Evolutionary conservation across 2,797 vertebrate species (phyloP).

Genomic region (Sebastes ruberrimus): DNA sequence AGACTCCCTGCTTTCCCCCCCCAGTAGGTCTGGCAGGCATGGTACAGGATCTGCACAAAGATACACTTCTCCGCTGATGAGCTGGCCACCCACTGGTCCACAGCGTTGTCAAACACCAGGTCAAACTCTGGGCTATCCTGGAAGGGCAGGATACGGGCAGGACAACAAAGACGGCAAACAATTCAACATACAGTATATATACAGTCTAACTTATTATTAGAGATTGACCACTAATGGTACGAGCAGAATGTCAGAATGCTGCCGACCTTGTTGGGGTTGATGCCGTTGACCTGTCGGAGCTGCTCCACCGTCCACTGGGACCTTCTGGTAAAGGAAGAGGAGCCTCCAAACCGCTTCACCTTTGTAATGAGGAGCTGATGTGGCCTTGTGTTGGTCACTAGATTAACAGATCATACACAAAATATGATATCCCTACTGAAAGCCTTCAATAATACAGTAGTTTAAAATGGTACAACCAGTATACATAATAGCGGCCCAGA

Average conservation of each 20-base stretch:
- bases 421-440: neutral
- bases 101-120: conserved; percentile 89
- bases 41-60: conserved; percentile 92
- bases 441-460: neutral
- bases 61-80: conserved; percentile 94
- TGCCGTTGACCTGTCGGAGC: conserved; percentile 92
- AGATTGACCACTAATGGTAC: neutral
- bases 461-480: neutral
- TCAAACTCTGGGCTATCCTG: conserved; percentile 95
- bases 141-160: neutral
- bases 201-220: no score
- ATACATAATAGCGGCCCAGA: neutral
- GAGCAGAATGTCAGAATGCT: neutral
- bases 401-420: neutral
- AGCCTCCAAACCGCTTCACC: conserved; percentile 91
- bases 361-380: conserved; percentile 91
- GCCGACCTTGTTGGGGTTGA: conserved; percentile 91
- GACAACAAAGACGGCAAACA: neutral
- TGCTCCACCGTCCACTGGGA: conserved; percentile 93
- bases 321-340: conserved; percentile 85
- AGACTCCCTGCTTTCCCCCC: conserved; percentile 65
- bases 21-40: conserved; percentile 91
- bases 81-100: conserved; percentile 92
- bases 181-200: neutral
- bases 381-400: conserved; percentile 92